Evolutionary conservation across 2,888 invertebrate genomes (phyloP).

Genomic region (Rhagonycha lutea): DNA sequence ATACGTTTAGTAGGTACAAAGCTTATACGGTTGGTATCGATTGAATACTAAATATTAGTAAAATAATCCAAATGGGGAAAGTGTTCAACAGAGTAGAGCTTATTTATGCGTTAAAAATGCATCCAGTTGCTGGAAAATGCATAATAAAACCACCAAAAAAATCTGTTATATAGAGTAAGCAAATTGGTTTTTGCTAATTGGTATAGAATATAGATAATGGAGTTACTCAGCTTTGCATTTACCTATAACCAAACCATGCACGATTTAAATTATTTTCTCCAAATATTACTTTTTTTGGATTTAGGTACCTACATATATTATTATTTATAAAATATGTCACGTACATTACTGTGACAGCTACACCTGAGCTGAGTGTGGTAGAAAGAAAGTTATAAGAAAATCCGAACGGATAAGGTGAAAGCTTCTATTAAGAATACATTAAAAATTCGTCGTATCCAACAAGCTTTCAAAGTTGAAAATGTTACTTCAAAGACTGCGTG

Average conservation of each 20-base stretch:
- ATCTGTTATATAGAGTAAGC: not conserved
- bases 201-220: not conserved
- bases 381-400: conserved; percentile 19
- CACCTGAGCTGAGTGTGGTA: not conserved
- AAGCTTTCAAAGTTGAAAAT: conserved; percentile 36
- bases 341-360: conserved; percentile 7
- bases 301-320: not conserved
- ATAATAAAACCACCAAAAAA: not conserved
- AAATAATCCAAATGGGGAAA: not conserved
- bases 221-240: not conserved
- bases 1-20: not conserved
- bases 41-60: not conserved
- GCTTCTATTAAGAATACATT: conserved; percentile 25
- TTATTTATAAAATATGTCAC: not conserved
- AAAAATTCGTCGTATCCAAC: conserved; percentile 30
- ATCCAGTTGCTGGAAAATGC: not conserved
- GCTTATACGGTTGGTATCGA: not conserved
- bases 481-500: conserved; percentile 34
- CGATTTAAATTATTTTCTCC: not conserved
- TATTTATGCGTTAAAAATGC: not conserved
- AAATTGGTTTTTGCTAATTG: not conserved
- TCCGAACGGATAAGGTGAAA: conserved; percentile 24
- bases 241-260: not conserved
- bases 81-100: not conserved
- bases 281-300: not conserved